phyloP scores from a whole-genome alignment of 2,797 vertebrate species.

The Scyliorhinus canicula region DNA sequence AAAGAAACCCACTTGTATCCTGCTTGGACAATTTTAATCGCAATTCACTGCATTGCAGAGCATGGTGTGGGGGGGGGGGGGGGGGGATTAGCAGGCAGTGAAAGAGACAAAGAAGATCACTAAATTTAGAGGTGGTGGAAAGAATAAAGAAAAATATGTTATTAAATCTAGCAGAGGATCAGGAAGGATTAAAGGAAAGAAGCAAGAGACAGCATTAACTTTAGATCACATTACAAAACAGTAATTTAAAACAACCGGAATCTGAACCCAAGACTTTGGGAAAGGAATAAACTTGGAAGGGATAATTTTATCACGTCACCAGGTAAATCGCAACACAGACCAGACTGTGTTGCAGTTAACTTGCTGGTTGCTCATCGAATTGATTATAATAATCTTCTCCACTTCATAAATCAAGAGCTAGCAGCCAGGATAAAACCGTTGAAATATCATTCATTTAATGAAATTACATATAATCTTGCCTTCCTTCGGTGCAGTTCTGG shows the following conservation, averaged over 20 bases:
- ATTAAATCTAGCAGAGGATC: not conserved
- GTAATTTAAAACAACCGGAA: not conserved
- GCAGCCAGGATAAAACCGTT: not conserved
- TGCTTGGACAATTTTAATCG: not conserved
- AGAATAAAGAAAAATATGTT: not conserved
- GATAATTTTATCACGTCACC: not conserved
- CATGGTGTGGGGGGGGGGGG: not conserved
- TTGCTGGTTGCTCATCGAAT: not conserved
- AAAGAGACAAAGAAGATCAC: not conserved
- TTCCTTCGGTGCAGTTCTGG: not conserved
- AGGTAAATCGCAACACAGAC: not conserved
- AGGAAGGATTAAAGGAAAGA: conserved; percentile 10
- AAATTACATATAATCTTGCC: not conserved
- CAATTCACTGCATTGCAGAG: not conserved
- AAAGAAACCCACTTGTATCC: not conserved
- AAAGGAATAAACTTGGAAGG: not conserved
- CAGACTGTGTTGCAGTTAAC: not conserved
- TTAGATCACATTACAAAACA: not conserved
- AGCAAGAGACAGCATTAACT: not conserved
- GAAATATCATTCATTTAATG: not conserved
- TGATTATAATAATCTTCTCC: not conserved
- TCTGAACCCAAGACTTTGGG: not conserved
- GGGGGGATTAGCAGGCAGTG: not conserved
- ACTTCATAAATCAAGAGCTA: not conserved
- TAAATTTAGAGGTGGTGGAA: not conserved